Conservation (phyloP, 2,888 invertebrate genomes). For the Pherbina coryleti region DNA sequence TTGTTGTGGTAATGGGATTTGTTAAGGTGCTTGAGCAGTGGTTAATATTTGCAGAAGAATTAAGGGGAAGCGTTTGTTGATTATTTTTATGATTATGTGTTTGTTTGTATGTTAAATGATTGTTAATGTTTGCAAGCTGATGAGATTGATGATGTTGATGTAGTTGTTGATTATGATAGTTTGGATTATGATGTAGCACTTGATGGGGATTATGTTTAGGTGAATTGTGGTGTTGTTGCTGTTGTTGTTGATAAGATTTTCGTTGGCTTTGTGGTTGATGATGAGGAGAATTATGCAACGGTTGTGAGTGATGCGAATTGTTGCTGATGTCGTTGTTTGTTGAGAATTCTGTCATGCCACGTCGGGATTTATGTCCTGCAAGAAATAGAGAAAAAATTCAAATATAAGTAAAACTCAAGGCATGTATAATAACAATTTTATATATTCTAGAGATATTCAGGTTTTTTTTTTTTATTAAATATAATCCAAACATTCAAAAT, state of each 20-base stretch:
- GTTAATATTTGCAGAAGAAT: conserved; percentile 51
- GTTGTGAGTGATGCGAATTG: conserved; percentile 67
- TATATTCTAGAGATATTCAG: background rate
- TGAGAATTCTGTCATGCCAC: conserved; percentile 71
- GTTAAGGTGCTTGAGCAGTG: conserved; percentile 47
- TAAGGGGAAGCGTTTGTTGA: conserved; percentile 54
- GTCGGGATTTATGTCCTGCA: conserved; percentile 68
- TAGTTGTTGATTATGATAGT: conserved; percentile 55
- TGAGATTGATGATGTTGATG: conserved; percentile 51
- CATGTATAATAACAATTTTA: background rate
- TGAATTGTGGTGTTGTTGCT: conserved; percentile 53
- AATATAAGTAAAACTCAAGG: background rate
- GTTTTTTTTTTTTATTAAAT: background rate
- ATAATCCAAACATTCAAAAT: too few species aligned
- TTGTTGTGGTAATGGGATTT: conserved; percentile 50
- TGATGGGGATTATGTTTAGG: conserved; percentile 46
- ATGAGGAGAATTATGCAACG: conserved; percentile 65
- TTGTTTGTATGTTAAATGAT: conserved; percentile 55
- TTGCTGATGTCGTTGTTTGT: conserved; percentile 66
- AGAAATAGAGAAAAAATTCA: conserved; percentile 18
- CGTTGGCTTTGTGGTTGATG: conserved; percentile 51
- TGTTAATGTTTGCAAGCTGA: conserved; percentile 47
- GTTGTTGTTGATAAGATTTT: conserved; percentile 55
- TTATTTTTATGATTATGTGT: conserved; percentile 55
- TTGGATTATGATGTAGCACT: conserved; percentile 52